Percentiles rank a stretch among this genome's conserved stretches.
These are phyloP conservation scores for Alosa alosa DNA, from an alignment of 2,113 vertebrate species.

Conservation along the genomic window DNA sequence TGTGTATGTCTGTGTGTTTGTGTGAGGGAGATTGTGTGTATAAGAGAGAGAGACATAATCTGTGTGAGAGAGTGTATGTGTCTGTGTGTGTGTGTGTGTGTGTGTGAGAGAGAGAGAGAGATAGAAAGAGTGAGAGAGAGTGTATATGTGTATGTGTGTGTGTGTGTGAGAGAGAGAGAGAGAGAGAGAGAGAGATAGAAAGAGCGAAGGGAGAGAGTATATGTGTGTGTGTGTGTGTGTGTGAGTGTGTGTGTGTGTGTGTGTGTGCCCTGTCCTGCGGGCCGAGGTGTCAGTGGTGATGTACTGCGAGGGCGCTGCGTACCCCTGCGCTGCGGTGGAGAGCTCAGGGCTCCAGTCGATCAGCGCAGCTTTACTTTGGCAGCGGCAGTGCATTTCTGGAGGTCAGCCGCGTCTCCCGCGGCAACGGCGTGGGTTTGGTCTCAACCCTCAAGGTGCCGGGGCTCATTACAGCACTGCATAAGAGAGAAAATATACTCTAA, in stretches of 20 bases:
- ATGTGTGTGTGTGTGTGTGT: background rate
- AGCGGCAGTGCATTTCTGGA: slow-evolving; percentile 43
- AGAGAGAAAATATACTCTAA: slow-evolving; percentile 20
- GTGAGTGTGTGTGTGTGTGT: background rate
- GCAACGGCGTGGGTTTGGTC: slow-evolving; percentile 25
- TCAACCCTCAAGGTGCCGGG: slow-evolving; percentile 35
- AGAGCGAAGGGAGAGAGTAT: too few species aligned
- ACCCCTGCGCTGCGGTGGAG: slow-evolving; percentile 26
- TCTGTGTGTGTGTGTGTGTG: background rate
- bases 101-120: too few species aligned
- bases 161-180: too few species aligned
- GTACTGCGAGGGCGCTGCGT: background rate
- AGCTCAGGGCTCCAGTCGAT: slow-evolving; percentile 32
- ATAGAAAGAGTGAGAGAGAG: too few species aligned
- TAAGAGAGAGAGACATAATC: too few species aligned
- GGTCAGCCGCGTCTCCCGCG: slow-evolving; percentile 43
- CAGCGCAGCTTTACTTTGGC: slow-evolving; percentile 52
- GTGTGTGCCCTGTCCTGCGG: too few species aligned
- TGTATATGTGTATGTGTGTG: too few species aligned
- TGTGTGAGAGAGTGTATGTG: background rate
- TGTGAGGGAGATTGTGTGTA: background rate
- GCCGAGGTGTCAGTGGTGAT: too few species aligned
- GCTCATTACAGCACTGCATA: slow-evolving; percentile 23
- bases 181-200: too few species aligned
- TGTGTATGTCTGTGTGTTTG: background rate